These are phyloP conservation scores for Pterocles orientalis DNA, from an alignment of 2,113 vertebrate species.

Conservation along the genomic window DNA sequence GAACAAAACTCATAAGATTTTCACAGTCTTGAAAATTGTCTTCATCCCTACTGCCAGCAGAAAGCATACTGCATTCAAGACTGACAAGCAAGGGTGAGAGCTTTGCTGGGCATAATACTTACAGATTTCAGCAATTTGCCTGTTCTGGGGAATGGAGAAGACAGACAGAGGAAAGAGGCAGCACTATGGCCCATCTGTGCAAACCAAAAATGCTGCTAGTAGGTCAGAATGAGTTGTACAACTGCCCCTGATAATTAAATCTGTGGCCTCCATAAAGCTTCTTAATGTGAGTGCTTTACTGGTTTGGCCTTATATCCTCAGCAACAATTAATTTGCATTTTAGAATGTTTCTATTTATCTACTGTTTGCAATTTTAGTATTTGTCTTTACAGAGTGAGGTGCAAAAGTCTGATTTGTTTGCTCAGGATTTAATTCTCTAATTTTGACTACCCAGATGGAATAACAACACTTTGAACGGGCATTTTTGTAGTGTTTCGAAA, in stretches of 20 bases:
- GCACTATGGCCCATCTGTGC: slow-evolving; percentile 49
- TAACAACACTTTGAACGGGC: neutral
- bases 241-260: slow-evolving; percentile 67
- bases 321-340: slow-evolving; percentile 57
- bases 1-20: slow-evolving; percentile 17
- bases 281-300: slow-evolving; percentile 44
- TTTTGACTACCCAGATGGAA: slow-evolving; percentile 41
- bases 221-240: slow-evolving; percentile 53
- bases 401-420: slow-evolving; percentile 56
- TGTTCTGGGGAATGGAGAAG: neutral
- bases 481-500: slow-evolving; percentile 20
- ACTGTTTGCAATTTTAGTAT: slow-evolving; percentile 43
- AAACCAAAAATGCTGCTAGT: slow-evolving; percentile 38
- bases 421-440: slow-evolving; percentile 43
- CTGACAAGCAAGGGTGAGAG: slow-evolving; percentile 46
- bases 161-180: slow-evolving; percentile 22
- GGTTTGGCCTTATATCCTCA: slow-evolving; percentile 41
- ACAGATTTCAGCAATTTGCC: slow-evolving; percentile 27
- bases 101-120: slow-evolving; percentile 44
- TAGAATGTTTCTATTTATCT: slow-evolving; percentile 49
- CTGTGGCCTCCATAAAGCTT: slow-evolving; percentile 60
- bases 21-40: slow-evolving; percentile 38
- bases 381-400: slow-evolving; percentile 29
- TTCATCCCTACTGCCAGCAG: slow-evolving; percentile 15
- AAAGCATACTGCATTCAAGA: slow-evolving; percentile 18